Conservation (phyloP, 2,113 vertebrate genomes). For the Corythaixoides concolor region DNA sequence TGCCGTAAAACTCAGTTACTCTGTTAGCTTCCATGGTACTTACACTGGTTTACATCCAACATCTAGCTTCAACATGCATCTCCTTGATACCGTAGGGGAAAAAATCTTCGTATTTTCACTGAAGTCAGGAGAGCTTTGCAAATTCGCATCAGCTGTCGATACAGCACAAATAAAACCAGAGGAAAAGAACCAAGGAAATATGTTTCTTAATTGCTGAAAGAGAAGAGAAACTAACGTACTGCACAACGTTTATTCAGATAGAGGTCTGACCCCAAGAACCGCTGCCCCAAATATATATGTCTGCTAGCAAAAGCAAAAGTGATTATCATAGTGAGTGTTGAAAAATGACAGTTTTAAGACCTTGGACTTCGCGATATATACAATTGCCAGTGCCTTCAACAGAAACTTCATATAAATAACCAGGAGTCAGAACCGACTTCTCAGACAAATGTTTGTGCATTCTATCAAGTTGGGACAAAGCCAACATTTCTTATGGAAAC, state of each 20-base stretch:
- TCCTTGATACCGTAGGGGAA: neutral
- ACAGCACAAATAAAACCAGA: neutral
- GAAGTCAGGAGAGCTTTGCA: neutral
- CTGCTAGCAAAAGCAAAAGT: neutral
- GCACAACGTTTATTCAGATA: neutral
- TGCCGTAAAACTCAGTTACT: neutral
- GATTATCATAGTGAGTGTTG: neutral
- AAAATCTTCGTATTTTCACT: neutral
- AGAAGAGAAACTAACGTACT: neutral
- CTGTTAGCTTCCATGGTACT: neutral
- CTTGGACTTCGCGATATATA: neutral
- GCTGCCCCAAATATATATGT: neutral
- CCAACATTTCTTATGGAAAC: constrained; percentile 48
- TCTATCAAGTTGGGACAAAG: neutral
- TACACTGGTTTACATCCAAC: neutral
- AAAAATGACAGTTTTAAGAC: constrained; percentile 40
- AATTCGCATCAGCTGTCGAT: neutral
- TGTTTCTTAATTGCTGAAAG: neutral
- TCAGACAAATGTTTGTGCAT: constrained; percentile 47
- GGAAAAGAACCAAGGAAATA: neutral
- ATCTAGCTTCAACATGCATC: neutral
- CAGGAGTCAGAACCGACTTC: constrained; percentile 22
- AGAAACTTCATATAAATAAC: constrained; percentile 20
- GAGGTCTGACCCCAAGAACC: neutral
- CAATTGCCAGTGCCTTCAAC: constrained; percentile 13